These are phyloP conservation scores for Dendrophyllia cribrosa DNA, from an alignment of 64 coral and sea anemone genomes.

Conservation along the genomic window DNA sequence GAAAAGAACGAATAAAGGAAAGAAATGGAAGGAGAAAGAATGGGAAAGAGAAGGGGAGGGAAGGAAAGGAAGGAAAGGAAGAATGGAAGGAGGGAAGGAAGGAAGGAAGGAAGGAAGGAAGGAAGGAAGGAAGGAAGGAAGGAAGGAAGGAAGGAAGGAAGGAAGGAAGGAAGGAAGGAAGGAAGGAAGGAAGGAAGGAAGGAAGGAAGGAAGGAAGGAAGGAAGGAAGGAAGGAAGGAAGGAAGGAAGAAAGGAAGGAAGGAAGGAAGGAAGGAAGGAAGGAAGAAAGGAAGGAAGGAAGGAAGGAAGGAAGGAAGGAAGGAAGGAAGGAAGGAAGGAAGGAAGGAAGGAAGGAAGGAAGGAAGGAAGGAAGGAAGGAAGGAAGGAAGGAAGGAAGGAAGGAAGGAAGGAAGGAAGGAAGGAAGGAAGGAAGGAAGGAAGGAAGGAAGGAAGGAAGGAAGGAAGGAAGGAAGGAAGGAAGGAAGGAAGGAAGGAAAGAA, in stretches of 20 bases:
- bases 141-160: too few species aligned
- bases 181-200: too few species aligned
- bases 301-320: background rate
- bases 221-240: background rate
- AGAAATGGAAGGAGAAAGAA: too few species aligned
- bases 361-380: slow-evolving; percentile 25
- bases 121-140: background rate
- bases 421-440: background rate
- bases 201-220: too few species aligned
- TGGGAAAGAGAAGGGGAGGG: too few species aligned
- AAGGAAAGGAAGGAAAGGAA: too few species aligned
- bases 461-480: background rate
- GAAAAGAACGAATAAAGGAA: too few species aligned
- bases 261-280: background rate
- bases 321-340: background rate
- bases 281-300: background rate
- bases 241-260: background rate
- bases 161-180: too few species aligned
- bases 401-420: background rate
- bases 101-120: background rate
- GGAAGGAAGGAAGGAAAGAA: background rate
- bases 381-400: background rate
- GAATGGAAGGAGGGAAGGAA: too few species aligned
- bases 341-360: slow-evolving; percentile 19
- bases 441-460: slow-evolving; percentile 4